Evolutionary conservation across 2,888 invertebrate species (phyloP).

Genomic region (Meandrusa payeni): DNA sequence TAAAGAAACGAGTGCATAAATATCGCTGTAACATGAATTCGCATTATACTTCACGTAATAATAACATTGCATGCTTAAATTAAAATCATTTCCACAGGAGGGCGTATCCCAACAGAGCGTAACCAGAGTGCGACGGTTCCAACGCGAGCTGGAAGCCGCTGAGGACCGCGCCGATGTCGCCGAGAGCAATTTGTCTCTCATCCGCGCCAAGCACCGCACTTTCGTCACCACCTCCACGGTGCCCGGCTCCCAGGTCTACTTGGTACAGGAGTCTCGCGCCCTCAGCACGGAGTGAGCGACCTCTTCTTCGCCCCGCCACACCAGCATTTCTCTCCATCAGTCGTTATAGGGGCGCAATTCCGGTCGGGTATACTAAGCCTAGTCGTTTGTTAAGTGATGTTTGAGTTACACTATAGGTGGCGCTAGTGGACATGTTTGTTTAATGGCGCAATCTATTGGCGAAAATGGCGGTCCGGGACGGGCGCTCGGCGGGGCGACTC

Average conservation of each 20-base stretch:
- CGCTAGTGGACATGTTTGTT: constrained; percentile 35
- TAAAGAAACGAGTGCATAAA: neutral
- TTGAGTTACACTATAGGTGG: constrained; percentile 45
- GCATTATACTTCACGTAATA: no score
- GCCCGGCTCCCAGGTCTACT: constrained; percentile 94
- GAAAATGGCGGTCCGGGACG: constrained; percentile 55
- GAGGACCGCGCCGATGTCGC: constrained; percentile 98
- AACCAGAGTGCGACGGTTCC: constrained; percentile 98
- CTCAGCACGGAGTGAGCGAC: constrained; percentile 72
- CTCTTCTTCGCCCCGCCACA: constrained; percentile 50
- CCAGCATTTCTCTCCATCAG: constrained; percentile 69
- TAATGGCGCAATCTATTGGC: constrained; percentile 41
- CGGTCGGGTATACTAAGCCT: constrained; percentile 79
- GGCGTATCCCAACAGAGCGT: constrained; percentile 95
- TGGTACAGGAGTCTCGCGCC: constrained; percentile 92
- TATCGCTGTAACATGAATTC: no score
- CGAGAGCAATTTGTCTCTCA: constrained; percentile 95
- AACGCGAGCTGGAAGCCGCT: constrained; percentile 97
- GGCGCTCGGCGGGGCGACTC: constrained; percentile 63
- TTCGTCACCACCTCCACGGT: constrained; percentile 97
- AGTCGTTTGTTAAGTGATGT: constrained; percentile 74
- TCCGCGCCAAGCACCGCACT: constrained; percentile 99
- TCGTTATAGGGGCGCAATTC: constrained; percentile 66
- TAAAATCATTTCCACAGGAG: constrained; percentile 81
- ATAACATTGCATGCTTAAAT: constrained; percentile 22